Evolutionary conservation across 2,113 vertebrate genomes (phyloP).

Genomic region (Larimichthys crocea): DNA sequence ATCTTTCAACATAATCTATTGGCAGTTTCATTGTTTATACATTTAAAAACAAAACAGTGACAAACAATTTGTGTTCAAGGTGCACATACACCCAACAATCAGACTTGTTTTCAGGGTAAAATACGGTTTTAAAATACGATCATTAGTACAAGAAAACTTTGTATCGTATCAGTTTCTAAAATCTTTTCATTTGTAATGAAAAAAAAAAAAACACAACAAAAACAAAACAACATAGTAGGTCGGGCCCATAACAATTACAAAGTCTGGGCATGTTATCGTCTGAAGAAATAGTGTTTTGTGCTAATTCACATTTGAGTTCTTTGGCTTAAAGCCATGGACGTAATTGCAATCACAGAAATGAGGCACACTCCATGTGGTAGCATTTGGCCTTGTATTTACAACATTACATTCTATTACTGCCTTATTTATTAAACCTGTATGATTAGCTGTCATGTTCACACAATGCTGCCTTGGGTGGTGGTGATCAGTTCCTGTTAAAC

Average conservation of each 20-base stretch:
- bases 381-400: slow-evolving; percentile 37
- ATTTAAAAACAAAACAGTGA: background rate
- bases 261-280: slow-evolving; percentile 69
- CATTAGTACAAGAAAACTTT: slow-evolving; percentile 25
- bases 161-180: slow-evolving; percentile 43
- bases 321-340: slow-evolving; percentile 44
- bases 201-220: slow-evolving; percentile 12
- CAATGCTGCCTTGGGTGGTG: background rate
- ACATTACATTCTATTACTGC: slow-evolving; percentile 5
- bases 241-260: slow-evolving; percentile 55
- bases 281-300: slow-evolving; percentile 54
- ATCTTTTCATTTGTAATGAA: slow-evolving; percentile 58
- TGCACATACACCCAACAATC: background rate
- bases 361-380: slow-evolving; percentile 55
- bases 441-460: slow-evolving; percentile 14
- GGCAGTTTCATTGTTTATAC: background rate
- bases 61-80: background rate
- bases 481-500: slow-evolving; percentile 9
- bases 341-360: slow-evolving; percentile 63
- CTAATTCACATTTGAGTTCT: slow-evolving; percentile 25
- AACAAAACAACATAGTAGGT: slow-evolving; percentile 8
- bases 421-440: slow-evolving; percentile 7
- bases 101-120: slow-evolving; percentile 4
- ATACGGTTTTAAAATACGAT: slow-evolving; percentile 23
- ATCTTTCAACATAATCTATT: background rate